Conservation (phyloP, 2,113 vertebrate species). For the Mobula hypostoma region DNA sequence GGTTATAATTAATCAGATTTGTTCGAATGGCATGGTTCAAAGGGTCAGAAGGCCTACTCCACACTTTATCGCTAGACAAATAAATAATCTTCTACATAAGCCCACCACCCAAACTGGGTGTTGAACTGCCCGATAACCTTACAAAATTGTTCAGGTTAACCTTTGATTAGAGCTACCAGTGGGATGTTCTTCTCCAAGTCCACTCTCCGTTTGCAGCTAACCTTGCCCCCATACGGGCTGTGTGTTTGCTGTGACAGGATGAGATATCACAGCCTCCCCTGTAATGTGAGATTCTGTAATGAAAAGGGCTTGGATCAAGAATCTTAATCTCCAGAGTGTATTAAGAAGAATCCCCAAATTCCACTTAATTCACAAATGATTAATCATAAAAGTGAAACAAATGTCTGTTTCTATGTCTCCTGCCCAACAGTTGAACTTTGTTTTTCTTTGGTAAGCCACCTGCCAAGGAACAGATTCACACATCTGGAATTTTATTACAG, state of each 20-base stretch:
- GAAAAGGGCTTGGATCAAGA: background rate
- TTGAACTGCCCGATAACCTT: background rate
- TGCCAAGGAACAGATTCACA: background rate
- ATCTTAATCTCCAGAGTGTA: background rate
- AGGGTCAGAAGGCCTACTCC: too few species aligned
- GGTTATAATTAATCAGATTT: too few species aligned
- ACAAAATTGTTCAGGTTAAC: background rate
- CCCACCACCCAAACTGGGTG: too few species aligned
- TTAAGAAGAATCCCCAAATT: background rate
- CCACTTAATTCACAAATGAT: background rate
- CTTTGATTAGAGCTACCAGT: background rate
- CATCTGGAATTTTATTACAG: background rate
- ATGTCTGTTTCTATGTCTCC: background rate
- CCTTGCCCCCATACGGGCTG: background rate
- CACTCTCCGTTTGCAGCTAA: background rate
- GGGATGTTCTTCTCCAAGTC: background rate
- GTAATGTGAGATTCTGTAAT: background rate
- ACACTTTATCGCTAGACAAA: too few species aligned
- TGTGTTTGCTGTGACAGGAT: background rate
- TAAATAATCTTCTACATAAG: too few species aligned
- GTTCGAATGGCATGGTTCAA: too few species aligned
- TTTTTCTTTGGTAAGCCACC: background rate
- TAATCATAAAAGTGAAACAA: background rate
- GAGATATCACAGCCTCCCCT: background rate
- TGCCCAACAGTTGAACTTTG: slow-evolving; percentile 1